Base-by-base conservation (phyloP, 2,888 invertebrate species). In the Andrena bucephala region DNA sequence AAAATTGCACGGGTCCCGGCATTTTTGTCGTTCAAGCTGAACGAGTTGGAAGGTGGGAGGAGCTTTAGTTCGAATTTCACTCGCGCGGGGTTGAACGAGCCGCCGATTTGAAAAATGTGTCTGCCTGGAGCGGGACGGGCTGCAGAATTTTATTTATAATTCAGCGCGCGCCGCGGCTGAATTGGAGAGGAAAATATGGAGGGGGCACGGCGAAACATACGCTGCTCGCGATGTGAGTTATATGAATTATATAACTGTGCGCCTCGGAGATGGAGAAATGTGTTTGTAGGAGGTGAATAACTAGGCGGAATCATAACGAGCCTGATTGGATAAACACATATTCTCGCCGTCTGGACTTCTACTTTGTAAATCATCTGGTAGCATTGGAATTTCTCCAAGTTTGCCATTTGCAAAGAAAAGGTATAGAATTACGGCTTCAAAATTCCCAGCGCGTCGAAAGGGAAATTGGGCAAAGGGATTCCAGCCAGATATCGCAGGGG, bases 81-180 rank as follows among this genome's bases (percentile, higher is more conserved):
- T 33, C 29, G 77, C 20, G 62, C 50, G 59, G 57, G 70, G n/a
- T 29, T 13, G 70, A 24, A 48, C 60, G 70, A 57, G 57, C 48
- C 48, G 31, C 20, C 48, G 52, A 57, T 67, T 42, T 66, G 60
- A 62, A 76, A 63, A 76, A 54, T 67, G 42, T 52, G 54, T 62
- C 52, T 67, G 31, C 42, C 48, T 48, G 36, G 31, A 59, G n/a
- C 36, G 33, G 27, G 33, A 42, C 24, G 48, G 71, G n/a, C 50
- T 48, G 69, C 16, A 48, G 77, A 77, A 77, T 80, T 70, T 77
- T 50, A 63, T 62, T 68, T 50, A 77, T 69, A 79, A 77, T 77
- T 77, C 77, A 62, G 31, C 63, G 31, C 33, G 29, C 48, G 29
- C 75, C 36, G 24, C 20, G 59, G 36, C 42, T 54, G 57, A 59